These are phyloP conservation scores for Microplitis manilae DNA, from an alignment of 2,888 invertebrate species.

Conservation along the genomic window DNA sequence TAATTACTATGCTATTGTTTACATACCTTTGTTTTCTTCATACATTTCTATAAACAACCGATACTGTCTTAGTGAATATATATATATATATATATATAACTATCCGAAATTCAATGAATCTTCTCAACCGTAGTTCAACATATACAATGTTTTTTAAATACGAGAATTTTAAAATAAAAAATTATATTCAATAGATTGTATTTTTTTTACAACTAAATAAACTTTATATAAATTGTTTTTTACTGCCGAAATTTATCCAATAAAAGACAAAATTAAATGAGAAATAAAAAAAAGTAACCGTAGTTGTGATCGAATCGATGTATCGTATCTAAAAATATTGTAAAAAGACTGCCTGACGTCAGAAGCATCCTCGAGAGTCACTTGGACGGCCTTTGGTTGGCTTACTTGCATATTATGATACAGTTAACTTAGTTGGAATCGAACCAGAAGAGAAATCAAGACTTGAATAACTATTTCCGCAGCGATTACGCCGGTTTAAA, in stretches of 20 bases:
- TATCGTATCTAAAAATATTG: slow-evolving; percentile 30
- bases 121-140: not conserved
- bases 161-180: not conserved
- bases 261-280: slow-evolving; percentile 4
- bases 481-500: slow-evolving; percentile 2
- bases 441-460: slow-evolving; percentile 49
- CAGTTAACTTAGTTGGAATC: slow-evolving; percentile 52
- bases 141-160: not conserved
- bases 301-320: slow-evolving; percentile 18
- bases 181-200: not conserved
- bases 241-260: not conserved
- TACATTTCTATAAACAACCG: not conserved
- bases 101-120: slow-evolving; percentile 2
- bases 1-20: not conserved
- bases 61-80: not conserved
- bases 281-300: slow-evolving; percentile 14
- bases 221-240: not conserved
- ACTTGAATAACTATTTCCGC: slow-evolving; percentile 40
- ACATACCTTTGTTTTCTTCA: not conserved
- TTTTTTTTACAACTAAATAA: not conserved
- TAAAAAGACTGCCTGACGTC: slow-evolving; percentile 47
- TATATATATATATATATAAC: not conserved
- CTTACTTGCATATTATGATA: slow-evolving; percentile 41
- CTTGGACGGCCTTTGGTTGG: slow-evolving; percentile 49
- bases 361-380: slow-evolving; percentile 55